These are phyloP conservation scores for Procavia capensis DNA, from an alignment of 2,113 vertebrate genomes.

Conservation along the genomic window DNA sequence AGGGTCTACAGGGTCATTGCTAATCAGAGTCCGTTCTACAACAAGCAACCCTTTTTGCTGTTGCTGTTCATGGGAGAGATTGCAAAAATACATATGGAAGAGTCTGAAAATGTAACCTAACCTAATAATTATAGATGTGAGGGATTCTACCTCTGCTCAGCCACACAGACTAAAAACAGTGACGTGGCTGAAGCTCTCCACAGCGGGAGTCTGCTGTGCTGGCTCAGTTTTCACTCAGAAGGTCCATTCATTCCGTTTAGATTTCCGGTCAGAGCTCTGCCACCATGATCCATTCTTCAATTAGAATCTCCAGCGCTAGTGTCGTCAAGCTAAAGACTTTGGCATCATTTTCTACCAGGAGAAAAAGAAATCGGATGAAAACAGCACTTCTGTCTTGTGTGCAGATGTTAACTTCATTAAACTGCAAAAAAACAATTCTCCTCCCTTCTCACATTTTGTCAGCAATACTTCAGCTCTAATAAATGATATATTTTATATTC, in stretches of 20 bases:
- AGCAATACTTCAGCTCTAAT: conserved; percentile 47
- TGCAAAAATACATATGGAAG: conserved; percentile 29
- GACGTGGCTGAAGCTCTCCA: conserved; percentile 40
- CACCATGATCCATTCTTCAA: conserved; percentile 70
- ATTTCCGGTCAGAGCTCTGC: conserved; percentile 47
- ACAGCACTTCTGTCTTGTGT: conserved; percentile 52
- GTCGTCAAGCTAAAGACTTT: conserved; percentile 59
- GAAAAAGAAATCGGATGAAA: not conserved
- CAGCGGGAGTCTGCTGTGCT: conserved; percentile 44
- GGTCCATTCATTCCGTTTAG: conserved; percentile 69
- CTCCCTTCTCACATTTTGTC: conserved; percentile 58
- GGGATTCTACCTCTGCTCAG: conserved; percentile 55
- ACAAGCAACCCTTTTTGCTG: too few relatives aligned
- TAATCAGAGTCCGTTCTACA: not conserved
- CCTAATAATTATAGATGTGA: not conserved
- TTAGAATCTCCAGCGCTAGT: conserved; percentile 16
- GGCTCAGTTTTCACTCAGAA: conserved; percentile 66
- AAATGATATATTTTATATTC: conserved; percentile 63
- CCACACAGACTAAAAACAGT: conserved; percentile 67
- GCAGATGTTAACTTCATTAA: conserved; percentile 77
- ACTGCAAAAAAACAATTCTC: conserved; percentile 47
- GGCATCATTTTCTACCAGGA: conserved; percentile 26
- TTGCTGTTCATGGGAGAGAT: not conserved
- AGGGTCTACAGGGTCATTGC: not conserved
- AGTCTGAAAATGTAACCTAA: not conserved